Evolutionary conservation across 2,888 invertebrate species (phyloP).

Genomic region (Tenthredo livida): DNA sequence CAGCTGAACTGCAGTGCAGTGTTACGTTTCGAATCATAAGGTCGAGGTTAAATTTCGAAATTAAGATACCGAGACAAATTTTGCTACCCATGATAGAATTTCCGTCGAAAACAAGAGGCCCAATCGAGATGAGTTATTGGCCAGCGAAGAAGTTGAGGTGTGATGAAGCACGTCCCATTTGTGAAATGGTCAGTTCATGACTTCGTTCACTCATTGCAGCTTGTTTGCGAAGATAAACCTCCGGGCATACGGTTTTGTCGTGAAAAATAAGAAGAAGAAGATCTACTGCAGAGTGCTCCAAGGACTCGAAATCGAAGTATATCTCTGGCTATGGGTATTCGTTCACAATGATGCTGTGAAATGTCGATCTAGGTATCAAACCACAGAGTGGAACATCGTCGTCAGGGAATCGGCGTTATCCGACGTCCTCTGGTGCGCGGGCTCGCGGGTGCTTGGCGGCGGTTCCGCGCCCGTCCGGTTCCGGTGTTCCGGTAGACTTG

Average conservation of each 20-base stretch:
- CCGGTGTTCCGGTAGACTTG: constrained; percentile 78
- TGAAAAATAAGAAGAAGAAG: not conserved
- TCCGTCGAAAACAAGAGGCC: not conserved
- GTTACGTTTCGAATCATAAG: not conserved
- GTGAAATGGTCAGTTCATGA: not conserved
- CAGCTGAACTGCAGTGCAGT: not conserved
- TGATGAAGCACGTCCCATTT: not conserved
- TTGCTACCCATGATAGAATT: not conserved
- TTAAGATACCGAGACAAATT: not conserved
- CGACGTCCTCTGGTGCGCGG: constrained; percentile 11
- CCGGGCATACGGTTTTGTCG: not conserved
- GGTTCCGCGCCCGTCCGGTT: constrained; percentile 78
- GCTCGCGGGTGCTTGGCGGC: constrained; percentile 60
- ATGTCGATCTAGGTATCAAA: not conserved
- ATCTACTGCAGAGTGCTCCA: too few relatives aligned
- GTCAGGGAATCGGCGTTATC: constrained; percentile 14
- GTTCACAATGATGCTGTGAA: not conserved
- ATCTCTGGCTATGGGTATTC: not conserved
- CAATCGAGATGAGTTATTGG: constrained; percentile 18
- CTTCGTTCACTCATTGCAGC: not conserved
- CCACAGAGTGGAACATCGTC: not conserved
- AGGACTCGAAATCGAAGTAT: not conserved
- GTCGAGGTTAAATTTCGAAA: not conserved
- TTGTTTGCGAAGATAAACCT: not conserved
- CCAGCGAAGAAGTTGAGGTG: not conserved